Evolutionary conservation across 35 echinoderm and acorn worm species (phyloP).

Genomic region (Hemicentrotus pulcherrimus): DNA sequence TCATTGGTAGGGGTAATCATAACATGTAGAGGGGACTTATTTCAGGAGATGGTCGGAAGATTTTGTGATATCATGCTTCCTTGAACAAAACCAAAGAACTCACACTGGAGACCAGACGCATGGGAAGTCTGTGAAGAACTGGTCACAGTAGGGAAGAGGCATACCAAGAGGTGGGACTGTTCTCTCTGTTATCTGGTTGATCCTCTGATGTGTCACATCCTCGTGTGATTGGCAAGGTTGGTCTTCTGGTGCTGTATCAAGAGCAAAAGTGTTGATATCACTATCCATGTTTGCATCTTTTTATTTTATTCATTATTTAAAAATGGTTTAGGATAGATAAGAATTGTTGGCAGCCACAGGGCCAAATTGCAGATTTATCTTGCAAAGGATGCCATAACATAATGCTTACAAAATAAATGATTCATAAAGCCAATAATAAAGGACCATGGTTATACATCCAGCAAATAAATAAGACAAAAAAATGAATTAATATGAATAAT

Average conservation of each 20-base stretch:
- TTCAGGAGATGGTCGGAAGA: not conserved
- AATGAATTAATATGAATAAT: too few species aligned
- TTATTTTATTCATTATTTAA: too few species aligned
- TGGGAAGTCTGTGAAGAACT: conserved; percentile 39
- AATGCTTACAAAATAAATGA: too few species aligned
- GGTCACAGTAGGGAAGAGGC: conserved; percentile 26
- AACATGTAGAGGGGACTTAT: too few species aligned
- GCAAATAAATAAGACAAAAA: too few species aligned
- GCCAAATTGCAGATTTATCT: too few species aligned
- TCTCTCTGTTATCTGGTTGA: conserved; percentile 29
- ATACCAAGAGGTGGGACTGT: conserved; percentile 15
- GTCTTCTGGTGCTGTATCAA: not conserved
- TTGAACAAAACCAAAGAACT: not conserved
- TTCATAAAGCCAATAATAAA: too few species aligned
- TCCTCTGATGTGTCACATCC: conserved; percentile 29
- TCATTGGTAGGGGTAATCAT: too few species aligned
- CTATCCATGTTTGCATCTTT: not conserved
- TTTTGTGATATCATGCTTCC: not conserved
- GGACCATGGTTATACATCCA: too few species aligned
- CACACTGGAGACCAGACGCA: conserved; percentile 26
- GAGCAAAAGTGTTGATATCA: not conserved
- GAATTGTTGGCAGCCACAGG: too few species aligned
- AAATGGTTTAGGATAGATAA: too few species aligned
- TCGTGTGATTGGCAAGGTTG: conserved; percentile 31
- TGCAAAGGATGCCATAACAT: too few species aligned